Percentiles rank a stretch among this genome's conserved stretches.
These are phyloP conservation scores for Darevskia nairensis DNA, from an alignment of 2,797 vertebrate species.

Conservation along the genomic window DNA sequence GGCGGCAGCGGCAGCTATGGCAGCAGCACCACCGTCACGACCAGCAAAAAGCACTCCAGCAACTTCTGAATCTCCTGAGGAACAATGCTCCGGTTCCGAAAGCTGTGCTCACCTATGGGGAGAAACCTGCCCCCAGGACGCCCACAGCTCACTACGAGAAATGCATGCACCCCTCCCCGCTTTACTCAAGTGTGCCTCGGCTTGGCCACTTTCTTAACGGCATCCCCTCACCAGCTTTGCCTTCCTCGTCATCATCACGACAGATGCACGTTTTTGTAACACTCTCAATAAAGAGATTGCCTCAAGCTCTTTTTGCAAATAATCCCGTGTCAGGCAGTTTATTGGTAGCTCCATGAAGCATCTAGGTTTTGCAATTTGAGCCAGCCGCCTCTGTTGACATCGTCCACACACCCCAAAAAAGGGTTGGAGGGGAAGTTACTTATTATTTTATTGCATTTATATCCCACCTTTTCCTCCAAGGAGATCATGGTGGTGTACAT, in stretches of 20 bases:
- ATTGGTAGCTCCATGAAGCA: not conserved
- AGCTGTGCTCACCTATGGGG: not conserved
- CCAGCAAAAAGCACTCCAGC: constrained; percentile 50
- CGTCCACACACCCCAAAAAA: not conserved
- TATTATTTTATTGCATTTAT: too few species aligned
- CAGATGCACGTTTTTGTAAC: not conserved
- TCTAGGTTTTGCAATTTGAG: not conserved
- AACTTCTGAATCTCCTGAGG: not conserved
- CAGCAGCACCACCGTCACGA: not conserved
- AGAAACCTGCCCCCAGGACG: not conserved
- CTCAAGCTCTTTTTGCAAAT: constrained; percentile 62
- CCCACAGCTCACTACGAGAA: constrained; percentile 1
- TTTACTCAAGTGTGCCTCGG: not conserved
- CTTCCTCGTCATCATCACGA: not conserved
- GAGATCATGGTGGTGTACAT: too few species aligned
- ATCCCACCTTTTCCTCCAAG: too few species aligned
- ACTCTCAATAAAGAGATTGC: constrained; percentile 66
- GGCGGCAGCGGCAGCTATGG: constrained; percentile 53
- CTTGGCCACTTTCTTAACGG: constrained; percentile 2
- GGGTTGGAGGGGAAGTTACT: not conserved
- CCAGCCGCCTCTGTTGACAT: not conserved
- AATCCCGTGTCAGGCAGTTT: constrained; percentile 35
- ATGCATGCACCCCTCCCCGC: not conserved
- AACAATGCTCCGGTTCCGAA: not conserved
- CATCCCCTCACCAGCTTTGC: not conserved